phyloP scores from a whole-genome alignment of 2,888 invertebrate genomes.

The Halictus ligatus region DNA sequence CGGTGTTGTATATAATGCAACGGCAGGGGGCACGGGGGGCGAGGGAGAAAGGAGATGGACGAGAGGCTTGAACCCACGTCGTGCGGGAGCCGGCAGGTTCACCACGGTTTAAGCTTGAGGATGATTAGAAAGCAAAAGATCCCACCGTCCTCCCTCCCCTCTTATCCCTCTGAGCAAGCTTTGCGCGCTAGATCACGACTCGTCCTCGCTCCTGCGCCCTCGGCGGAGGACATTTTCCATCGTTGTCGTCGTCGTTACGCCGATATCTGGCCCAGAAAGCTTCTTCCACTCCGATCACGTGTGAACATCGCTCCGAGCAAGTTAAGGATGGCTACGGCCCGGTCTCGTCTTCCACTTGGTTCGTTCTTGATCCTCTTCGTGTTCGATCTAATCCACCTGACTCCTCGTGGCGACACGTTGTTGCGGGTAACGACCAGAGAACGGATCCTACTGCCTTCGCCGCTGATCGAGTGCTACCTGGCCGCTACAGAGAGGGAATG shows the following conservation, averaged over 20 bases:
- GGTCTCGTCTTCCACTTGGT: conserved; percentile 5
- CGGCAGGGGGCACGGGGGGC: conserved; percentile 19
- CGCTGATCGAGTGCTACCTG: neutral
- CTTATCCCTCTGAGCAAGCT: conserved; percentile 58
- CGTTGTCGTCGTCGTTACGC: conserved; percentile 49
- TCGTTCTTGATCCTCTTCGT: conserved; percentile 8
- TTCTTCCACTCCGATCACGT: conserved; percentile 41
- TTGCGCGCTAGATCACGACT: conserved; percentile 80
- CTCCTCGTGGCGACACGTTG: conserved; percentile 7
- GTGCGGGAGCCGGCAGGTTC: conserved; percentile 77
- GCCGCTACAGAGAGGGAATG: neutral
- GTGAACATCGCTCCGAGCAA: conserved; percentile 40
- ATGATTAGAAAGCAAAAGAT: conserved; percentile 84
- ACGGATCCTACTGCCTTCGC: neutral
- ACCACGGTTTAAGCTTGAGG: conserved; percentile 81
- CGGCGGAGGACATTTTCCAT: conserved; percentile 50
- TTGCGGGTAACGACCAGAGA: conserved; percentile 1
- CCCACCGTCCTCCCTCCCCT: conserved; percentile 66
- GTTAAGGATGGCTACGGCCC: neutral
- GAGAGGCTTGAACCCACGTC: conserved; percentile 61
- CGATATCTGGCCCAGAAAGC: conserved; percentile 62
- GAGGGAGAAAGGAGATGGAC: conserved; percentile 40
- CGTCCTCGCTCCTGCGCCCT: conserved; percentile 78
- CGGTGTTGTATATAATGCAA: conserved; percentile 62
- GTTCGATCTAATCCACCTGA: conserved; percentile 7